A percentile compares a stretch with the other conserved stretches of the same genome.
Evolutionary conservation across 1,140 invertebrate species (phyloP).

Genomic region (Apis dorsata): DNA sequence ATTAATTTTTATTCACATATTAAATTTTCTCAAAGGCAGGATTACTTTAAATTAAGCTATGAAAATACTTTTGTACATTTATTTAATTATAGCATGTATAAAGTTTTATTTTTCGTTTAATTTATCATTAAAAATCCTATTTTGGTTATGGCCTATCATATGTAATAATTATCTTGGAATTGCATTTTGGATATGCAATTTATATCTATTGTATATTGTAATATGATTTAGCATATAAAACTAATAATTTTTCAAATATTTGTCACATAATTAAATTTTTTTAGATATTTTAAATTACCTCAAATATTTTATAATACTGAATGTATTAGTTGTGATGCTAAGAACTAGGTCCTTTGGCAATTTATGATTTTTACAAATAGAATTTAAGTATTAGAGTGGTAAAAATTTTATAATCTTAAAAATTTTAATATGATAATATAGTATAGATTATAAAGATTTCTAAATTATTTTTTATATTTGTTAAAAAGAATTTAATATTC

Average conservation of each 20-base stretch:
- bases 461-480: not conserved
- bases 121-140: conserved; percentile 50
- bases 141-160: conserved; percentile 46
- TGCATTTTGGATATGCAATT: conserved; percentile 53
- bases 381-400: conserved; percentile 15
- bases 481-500: not conserved
- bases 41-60: conserved; percentile 74
- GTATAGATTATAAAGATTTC: conserved; percentile 11
- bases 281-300: conserved; percentile 20
- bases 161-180: conserved; percentile 40
- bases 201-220: conserved; percentile 12
- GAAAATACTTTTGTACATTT: conserved; percentile 74
- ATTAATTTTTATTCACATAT: conserved; percentile 73
- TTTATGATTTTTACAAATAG: conserved; percentile 32
- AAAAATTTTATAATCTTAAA: conserved; percentile 21
- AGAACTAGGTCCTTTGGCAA: not conserved
- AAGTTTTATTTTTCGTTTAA: conserved; percentile 54
- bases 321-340: conserved; percentile 31
- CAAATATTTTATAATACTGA: conserved; percentile 57
- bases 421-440: conserved; percentile 39
- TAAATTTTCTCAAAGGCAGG: conserved; percentile 76
- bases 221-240: conserved; percentile 51
- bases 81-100: conserved; percentile 70
- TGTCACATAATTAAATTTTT: conserved; percentile 37
- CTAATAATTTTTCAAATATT: conserved; percentile 41